Base-by-base conservation (phyloP, 2,797 vertebrate genomes). In the Coregonus sp. region DNA sequence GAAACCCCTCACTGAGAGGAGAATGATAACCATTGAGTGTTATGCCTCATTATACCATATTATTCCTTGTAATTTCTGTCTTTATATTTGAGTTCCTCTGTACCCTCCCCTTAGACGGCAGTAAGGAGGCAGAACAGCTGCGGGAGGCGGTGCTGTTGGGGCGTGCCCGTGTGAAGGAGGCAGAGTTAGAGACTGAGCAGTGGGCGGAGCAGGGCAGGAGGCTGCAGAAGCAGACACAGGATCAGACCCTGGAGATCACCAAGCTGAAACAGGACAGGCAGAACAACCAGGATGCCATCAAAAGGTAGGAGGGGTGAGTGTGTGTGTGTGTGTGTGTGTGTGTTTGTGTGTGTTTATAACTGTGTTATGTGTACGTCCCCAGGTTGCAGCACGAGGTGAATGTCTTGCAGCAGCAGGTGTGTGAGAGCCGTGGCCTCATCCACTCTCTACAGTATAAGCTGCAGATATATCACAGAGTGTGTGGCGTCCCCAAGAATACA, bases 311-410 rank as follows among this genome's bases (percentile, higher is more conserved):
- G 11, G 66, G 3, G 25, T 69, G 70, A 12, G 70, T 76, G 50
- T 11, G 74, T 52, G 56, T 63, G 56, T 25, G 14, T 25, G 47
- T 18, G 68, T 29, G 54, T 59, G 54, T 47, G 68, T 18, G 14
- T 65, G 74, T 72, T 25, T 72, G 40, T 40, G 40, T 47, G 40
- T 47, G 9, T 47, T 3, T 47, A 16, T 6, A 14, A 20, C 15
- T 18, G 1, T 35, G 33, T 4, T 56, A 25, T 73, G 33, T 63
- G 18, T 1, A n/a, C 73, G 33, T 61, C 20, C 25, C 18, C 85
- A 99, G 97, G 84, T 92, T 98, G 37, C 95, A 96, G 82, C 95
- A 95, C 2, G 94, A 95, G 0, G 88, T 95, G 81, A 92, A 84
- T 0, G 89, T 97, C 80, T 91, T 97, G 68, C 95, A 95, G 88